Evolutionary conservation across 1,140 invertebrate genomes (phyloP), one percentile per base, ranked within the genome.

Genomic region (Aphidius ervi): DNA sequence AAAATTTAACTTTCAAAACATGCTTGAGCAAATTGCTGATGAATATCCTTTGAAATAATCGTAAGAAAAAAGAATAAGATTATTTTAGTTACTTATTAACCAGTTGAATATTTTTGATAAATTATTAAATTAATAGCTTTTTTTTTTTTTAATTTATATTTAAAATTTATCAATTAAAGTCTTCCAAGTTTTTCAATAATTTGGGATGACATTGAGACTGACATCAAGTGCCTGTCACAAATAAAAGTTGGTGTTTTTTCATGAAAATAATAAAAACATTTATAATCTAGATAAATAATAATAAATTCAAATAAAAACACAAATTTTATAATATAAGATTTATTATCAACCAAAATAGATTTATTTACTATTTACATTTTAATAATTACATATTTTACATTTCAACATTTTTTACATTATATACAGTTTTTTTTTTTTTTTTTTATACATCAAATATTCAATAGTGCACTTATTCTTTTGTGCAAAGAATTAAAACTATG

Each of bases 21-120:
- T 81, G 68, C 69, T 80, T 61, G 74, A 78, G 66, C 77, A 81
- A 40, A 79, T 80, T 61, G 72, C 73, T 9, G 79, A 81, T 62
- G 72, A 63, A 66, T 73, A 74, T 63, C 74, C 70, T 68, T 78
- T 80, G 43, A 70, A 65, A 5, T 77, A 65, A 74, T 49, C 6
- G 7, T 48, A 9, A 43, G 6, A 37, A 9, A 7, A 45, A 48
- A 6, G 41, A 39, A 16, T 1, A 16, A 16, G 16, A 16, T 16
- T 16, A 16, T 7, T 6, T 9, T 31, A 43, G 41, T 59, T 10
- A 42, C 46, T 46, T 31, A 31, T 31, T 31, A 31, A 16, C 16
- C 16, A 16, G 16, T 16, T 16, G 0, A 31, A 31, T 31, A 31
- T 31, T 31, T 31, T 31, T 31, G 23, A 31, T 43, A 10, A 55